Conservation (phyloP, 2,797 vertebrate genomes). For the Peromyscus attwateri region DNA sequence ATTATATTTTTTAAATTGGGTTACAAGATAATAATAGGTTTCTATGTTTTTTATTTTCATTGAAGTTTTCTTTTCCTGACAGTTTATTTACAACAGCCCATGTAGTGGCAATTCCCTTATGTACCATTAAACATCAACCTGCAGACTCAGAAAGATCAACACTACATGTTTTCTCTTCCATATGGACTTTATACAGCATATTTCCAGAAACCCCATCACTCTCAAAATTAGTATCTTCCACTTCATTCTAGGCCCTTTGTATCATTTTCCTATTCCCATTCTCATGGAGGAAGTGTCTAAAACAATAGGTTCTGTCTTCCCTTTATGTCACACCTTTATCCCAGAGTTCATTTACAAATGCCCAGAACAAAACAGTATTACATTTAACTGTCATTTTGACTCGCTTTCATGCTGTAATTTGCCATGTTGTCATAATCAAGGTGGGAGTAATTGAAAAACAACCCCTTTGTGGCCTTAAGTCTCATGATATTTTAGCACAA, state of each 20-base stretch:
- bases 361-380: background rate
- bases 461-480: background rate
- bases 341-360: background rate
- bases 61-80: background rate
- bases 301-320: background rate
- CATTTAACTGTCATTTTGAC: background rate
- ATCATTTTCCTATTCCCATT: background rate
- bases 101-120: background rate
- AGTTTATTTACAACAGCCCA: background rate
- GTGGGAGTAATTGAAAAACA: background rate
- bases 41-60: background rate
- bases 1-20: background rate
- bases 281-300: background rate
- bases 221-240: background rate
- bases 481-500: background rate
- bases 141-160: background rate
- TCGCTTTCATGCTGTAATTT: background rate
- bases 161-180: background rate
- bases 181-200: background rate
- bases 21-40: background rate
- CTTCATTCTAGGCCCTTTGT: rapidly evolving
- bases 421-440: background rate
- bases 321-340: background rate
- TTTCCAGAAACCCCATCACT: background rate
- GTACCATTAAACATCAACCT: background rate